Base-by-base conservation (phyloP, 2,888 invertebrate species). In the Eupeodes luniger region DNA sequence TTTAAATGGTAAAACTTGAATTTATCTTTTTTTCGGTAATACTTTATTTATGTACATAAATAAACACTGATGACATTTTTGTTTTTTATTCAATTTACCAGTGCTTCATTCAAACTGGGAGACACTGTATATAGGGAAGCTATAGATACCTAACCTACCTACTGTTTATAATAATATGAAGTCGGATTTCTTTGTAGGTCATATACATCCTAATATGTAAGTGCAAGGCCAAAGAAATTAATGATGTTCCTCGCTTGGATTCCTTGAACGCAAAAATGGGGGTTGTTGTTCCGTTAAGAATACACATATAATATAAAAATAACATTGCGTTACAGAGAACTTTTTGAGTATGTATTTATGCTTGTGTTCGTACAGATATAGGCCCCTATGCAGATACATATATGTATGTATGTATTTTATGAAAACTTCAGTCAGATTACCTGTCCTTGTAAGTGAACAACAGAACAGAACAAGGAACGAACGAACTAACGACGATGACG, bases 161-260 rank as follows among this genome's bases (percentile, higher is more conserved):
- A 36, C 36, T 36, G 36, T 36, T 36, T 36, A 36, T 36, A 36
- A 36, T 36, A 36, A 36, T 36, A 36, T 7, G 36, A 7, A 36
- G 27, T 47, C 1, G 12, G 47, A 49, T 14, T 36, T 55, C 19
- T 70, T 70, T 67, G 40, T 47, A 81, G 69, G 70, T 59, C 70
- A 57, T 19, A 70, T 44, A 70, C 62, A 78, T 19, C 19, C 51
- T 6, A 14, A 67, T 67, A 55, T 19, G 57, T 57, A 79, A 78
- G 79, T 79, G 49, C 85, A 85, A 85, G 85, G 85, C 67, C 85
- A 77, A 77, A 77, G 67, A 57, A 81, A 72, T 85, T 85, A 85
- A 77, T 78, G 77, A 81, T 61, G 81, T 76, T 77, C 27, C 81
- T 51, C 19, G 36, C 19, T 36, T 19, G 19, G 19, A 19, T n/a